These are phyloP conservation scores for Pipra filicauda DNA, from an alignment of 2,113 vertebrate genomes.

Conservation along the genomic window DNA sequence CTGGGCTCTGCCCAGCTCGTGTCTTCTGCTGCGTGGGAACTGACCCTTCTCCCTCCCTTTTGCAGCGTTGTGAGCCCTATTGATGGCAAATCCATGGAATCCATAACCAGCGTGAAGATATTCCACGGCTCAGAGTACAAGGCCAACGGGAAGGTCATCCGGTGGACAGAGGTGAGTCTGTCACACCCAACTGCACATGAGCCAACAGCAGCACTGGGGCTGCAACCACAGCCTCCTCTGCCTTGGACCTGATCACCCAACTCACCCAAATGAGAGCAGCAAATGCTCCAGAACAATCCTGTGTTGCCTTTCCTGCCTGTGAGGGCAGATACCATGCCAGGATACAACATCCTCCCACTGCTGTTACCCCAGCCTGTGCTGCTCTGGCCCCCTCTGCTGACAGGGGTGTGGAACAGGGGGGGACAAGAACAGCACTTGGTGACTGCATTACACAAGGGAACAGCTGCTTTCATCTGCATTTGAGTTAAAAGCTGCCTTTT, in stretches of 20 bases:
- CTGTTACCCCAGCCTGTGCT: fast-evolving
- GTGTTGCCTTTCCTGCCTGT: background rate
- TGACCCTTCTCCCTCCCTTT: background rate
- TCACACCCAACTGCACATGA: fast-evolving
- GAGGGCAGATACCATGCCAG: background rate
- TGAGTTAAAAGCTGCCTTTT: background rate
- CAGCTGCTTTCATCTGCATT: background rate
- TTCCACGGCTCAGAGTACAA: slow-evolving; percentile 97
- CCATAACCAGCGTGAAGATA: slow-evolving; percentile 95
- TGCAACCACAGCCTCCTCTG: background rate
- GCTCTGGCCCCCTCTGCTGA: background rate
- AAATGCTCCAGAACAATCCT: background rate
- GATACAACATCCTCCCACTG: fast-evolving
- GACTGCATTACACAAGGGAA: background rate
- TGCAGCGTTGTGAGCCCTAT: slow-evolving; percentile 92
- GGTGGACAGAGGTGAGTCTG: slow-evolving; percentile 93
- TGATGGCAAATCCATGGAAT: slow-evolving; percentile 96
- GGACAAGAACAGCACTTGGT: background rate
- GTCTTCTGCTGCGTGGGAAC: background rate
- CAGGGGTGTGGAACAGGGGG: fast-evolving
- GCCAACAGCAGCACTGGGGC: background rate
- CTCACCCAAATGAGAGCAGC: background rate
- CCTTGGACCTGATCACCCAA: background rate
- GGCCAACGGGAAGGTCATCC: slow-evolving; percentile 96
- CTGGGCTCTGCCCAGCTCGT: background rate